Percentiles rank a stretch among this genome's conserved stretches.
These are phyloP conservation scores for Diarsia rubi DNA, from an alignment of 2,888 invertebrate genomes.

Conservation along the genomic window DNA sequence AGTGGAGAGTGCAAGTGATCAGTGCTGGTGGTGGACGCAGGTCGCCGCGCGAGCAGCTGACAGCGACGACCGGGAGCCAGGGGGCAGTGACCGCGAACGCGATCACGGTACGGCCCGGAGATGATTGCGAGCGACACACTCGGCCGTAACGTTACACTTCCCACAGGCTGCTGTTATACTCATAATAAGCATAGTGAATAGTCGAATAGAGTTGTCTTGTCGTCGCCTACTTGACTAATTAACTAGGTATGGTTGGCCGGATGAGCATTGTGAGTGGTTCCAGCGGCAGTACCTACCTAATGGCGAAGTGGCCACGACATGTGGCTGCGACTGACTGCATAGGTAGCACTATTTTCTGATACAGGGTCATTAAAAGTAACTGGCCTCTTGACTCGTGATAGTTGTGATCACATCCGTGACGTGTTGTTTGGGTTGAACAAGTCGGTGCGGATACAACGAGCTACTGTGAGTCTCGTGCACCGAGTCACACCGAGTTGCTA, in stretches of 20 bases:
- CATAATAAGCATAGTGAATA: slow-evolving; percentile 20
- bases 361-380: slow-evolving; percentile 30
- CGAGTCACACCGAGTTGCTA: not conserved
- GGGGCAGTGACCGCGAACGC: slow-evolving; percentile 82
- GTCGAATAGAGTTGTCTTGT: slow-evolving; percentile 15
- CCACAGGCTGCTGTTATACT: slow-evolving; percentile 33
- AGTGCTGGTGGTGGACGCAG: slow-evolving; percentile 21
- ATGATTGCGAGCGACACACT: slow-evolving; percentile 64
- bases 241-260: not conserved
- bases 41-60: slow-evolving; percentile 24
- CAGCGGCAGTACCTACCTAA: not conserved
- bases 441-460: not conserved
- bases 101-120: slow-evolving; percentile 73
- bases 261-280: not conserved
- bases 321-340: not conserved
- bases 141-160: slow-evolving; percentile 52
- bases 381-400: slow-evolving; percentile 52
- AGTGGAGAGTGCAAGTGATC: slow-evolving; percentile 36
- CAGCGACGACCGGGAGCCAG: slow-evolving; percentile 62
- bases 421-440: slow-evolving; percentile 49
- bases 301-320: slow-evolving; percentile 8
- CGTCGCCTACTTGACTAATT: slow-evolving; percentile 4
- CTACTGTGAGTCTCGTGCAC: not conserved
- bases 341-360: slow-evolving; percentile 45
- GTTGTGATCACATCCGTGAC: slow-evolving; percentile 64